These are phyloP conservation scores for Stenoptilia bipunctidactyla DNA, from an alignment of 2,888 invertebrate genomes.

Conservation along the genomic window DNA sequence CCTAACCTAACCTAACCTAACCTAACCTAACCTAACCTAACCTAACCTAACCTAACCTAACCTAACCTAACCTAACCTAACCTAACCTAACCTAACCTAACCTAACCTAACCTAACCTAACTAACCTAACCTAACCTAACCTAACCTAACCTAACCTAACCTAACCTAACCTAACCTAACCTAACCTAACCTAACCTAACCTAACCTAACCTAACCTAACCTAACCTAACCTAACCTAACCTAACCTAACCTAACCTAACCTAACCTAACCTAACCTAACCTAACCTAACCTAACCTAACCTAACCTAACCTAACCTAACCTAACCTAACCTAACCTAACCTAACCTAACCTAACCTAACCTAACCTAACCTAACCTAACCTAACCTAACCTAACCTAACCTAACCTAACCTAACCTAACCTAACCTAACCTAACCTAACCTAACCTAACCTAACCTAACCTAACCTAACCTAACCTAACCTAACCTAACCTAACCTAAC, in stretches of 20 bases:
- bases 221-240: constrained; percentile 6
- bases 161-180: constrained; percentile 6
- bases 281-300: constrained; percentile 6
- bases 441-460: constrained; percentile 16
- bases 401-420: constrained; percentile 19
- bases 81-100: constrained; percentile 13
- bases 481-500: constrained; percentile 2
- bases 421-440: constrained; percentile 17
- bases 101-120: constrained; percentile 3
- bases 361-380: constrained; percentile 18
- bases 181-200: constrained; percentile 6
- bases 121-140: constrained; percentile 6
- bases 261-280: constrained; percentile 6
- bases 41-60: constrained; percentile 13
- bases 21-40: constrained; percentile 14
- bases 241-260: constrained; percentile 7
- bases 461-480: constrained; percentile 10
- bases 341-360: constrained; percentile 14
- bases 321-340: constrained; percentile 5
- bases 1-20: constrained; percentile 7
- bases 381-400: constrained; percentile 19
- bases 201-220: constrained; percentile 6
- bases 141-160: constrained; percentile 4
- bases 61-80: constrained; percentile 13
- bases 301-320: constrained; percentile 7